Evolutionary conservation across 2,113 vertebrate genomes (phyloP).

Genomic region (Rallus limicola): DNA sequence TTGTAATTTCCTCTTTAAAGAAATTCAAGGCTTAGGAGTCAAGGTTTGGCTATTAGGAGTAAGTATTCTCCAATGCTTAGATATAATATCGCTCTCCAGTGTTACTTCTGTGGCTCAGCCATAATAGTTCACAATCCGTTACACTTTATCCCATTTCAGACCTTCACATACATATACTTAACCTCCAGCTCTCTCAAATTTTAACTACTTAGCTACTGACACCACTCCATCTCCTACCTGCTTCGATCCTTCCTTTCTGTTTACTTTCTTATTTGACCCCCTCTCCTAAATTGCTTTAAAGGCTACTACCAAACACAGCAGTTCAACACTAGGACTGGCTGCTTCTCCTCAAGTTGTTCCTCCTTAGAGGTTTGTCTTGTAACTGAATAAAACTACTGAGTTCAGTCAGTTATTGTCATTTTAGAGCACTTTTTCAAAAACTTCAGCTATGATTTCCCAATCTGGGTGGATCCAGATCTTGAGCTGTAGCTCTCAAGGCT

Average conservation of each 20-base stretch:
- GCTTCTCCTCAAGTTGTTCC: slow-evolving; percentile 3
- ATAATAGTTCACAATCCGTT: not conserved
- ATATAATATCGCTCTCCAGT: not conserved
- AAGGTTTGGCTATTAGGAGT: not conserved
- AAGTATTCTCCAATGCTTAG: not conserved
- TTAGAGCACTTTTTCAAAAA: slow-evolving; percentile 39
- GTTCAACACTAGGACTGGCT: not conserved
- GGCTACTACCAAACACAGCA: not conserved
- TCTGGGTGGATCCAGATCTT: slow-evolving; percentile 38
- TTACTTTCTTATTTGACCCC: slow-evolving; percentile 6
- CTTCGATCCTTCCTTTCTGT: not conserved
- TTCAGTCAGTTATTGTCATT: slow-evolving; percentile 46
- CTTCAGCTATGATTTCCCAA: slow-evolving; percentile 42
- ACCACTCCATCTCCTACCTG: not conserved
- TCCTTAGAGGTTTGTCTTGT: not conserved
- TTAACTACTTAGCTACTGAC: slow-evolving; percentile 25
- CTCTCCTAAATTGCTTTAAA: not conserved
- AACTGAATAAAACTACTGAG: slow-evolving; percentile 26
- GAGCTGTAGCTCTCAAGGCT: slow-evolving; percentile 32
- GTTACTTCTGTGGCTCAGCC: not conserved
- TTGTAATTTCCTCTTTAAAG: slow-evolving; percentile 5
- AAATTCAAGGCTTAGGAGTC: not conserved
- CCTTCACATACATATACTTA: not conserved
- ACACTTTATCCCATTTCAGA: slow-evolving; percentile 15
- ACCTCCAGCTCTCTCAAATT: not conserved